Evolutionary conservation across 2,113 vertebrate genomes (phyloP).

Genomic region (Budorcas taxicolor): DNA sequence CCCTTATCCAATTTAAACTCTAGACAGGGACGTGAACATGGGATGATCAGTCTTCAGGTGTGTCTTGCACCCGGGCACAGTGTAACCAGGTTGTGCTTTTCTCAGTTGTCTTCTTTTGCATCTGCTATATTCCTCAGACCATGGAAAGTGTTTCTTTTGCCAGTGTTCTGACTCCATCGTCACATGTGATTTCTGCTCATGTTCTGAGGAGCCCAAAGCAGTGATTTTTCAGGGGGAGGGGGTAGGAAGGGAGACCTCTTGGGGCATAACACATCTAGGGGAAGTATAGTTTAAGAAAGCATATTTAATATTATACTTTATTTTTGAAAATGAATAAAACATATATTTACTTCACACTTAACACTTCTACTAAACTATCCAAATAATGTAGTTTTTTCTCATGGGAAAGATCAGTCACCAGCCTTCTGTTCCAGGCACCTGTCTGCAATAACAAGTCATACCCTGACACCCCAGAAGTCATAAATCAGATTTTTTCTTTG

Average conservation of each 20-base stretch:
- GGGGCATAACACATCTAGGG: background rate
- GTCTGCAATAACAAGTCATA: background rate
- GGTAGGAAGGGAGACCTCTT: background rate
- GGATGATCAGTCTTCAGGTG: background rate
- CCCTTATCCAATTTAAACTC: background rate
- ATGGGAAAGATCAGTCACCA: background rate
- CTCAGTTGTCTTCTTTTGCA: background rate
- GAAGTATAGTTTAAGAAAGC: background rate
- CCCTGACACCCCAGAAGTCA: background rate
- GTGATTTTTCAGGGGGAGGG: background rate
- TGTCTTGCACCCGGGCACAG: background rate
- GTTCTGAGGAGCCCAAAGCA: background rate
- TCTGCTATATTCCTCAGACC: background rate
- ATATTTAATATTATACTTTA: background rate
- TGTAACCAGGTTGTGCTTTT: background rate
- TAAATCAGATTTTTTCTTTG: background rate
- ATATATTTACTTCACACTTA: background rate
- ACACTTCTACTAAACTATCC: background rate
- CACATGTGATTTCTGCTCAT: background rate
- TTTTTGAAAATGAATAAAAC: background rate
- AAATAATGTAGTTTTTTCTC: background rate
- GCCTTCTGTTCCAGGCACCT: background rate
- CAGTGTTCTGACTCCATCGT: background rate
- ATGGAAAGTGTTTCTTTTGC: background rate
- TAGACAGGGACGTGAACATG: accelerated